A percentile compares a stretch with the other conserved stretches of the same genome.
Conservation (phyloP, 2,888 invertebrate species). For the Slavum lentiscoides region DNA sequence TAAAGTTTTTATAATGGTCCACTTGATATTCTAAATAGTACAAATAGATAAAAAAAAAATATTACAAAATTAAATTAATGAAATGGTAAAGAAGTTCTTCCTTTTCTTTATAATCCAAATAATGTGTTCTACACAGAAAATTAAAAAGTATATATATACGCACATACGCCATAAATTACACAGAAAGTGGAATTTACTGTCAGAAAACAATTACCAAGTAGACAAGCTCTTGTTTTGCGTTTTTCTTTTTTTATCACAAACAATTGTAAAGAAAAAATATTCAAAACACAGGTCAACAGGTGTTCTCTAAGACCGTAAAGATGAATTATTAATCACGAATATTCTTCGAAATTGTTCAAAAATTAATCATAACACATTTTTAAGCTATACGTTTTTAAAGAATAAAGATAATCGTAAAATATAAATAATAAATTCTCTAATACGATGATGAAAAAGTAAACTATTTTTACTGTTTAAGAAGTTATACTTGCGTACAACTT, state of each 20-base stretch:
- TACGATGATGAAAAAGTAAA: neutral
- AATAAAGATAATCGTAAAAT: neutral
- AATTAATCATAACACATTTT: constrained; percentile 12
- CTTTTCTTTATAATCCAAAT: constrained; percentile 5
- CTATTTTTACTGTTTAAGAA: neutral
- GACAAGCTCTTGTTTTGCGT: constrained; percentile 24
- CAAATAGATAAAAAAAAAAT: neutral
- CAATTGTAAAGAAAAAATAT: constrained; percentile 33
- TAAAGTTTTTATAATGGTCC: neutral
- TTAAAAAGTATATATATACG: neutral
- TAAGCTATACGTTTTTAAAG: neutral
- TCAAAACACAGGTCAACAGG: neutral
- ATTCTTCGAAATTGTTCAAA: constrained; percentile 16
- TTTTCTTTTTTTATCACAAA: constrained; percentile 17
- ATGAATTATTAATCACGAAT: constrained; percentile 20
- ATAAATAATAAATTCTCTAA: neutral
- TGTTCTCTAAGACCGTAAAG: neutral
- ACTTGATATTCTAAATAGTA: neutral
- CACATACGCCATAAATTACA: neutral
- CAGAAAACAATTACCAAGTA: constrained; percentile 17
- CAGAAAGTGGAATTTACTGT: constrained; percentile 7
- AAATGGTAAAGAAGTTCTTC: neutral
- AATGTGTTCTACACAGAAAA: neutral
- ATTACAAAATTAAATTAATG: neutral
- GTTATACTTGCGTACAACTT: neutral